phyloP scores from a whole-genome alignment of 1,140 invertebrate genomes.

The Epicauta chinensis region DNA sequence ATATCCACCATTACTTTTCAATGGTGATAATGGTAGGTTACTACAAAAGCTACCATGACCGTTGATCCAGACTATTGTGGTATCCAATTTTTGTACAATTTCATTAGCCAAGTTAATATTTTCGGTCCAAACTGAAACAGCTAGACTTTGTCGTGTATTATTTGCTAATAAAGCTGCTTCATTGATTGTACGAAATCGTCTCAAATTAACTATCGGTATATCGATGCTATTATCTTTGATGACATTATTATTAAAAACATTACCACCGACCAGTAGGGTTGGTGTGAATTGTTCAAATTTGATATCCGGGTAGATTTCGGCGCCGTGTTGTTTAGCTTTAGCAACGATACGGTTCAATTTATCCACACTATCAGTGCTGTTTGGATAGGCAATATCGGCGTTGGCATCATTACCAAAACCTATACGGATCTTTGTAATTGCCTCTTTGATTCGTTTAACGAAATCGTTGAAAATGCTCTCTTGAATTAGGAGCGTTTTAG shows the following conservation, averaged over 20 bases:
- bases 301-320: constrained; percentile 25
- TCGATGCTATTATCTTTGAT: constrained; percentile 32
- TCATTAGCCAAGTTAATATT: constrained; percentile 51
- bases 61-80: constrained; percentile 54
- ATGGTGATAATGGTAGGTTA: constrained; percentile 46
- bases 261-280: constrained; percentile 28
- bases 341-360: constrained; percentile 14
- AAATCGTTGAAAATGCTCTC: constrained; percentile 48
- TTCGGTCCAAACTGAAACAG: constrained; percentile 53
- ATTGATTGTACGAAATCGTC: constrained; percentile 54
- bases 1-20: constrained; percentile 47
- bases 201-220: constrained; percentile 44
- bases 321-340: constrained; percentile 23
- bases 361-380: constrained; percentile 17
- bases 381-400: constrained; percentile 26
- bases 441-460: constrained; percentile 45
- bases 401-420: constrained; percentile 47
- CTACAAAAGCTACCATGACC: constrained; percentile 49
- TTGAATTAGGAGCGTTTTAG: constrained; percentile 50
- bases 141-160: constrained; percentile 48
- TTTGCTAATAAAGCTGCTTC: constrained; percentile 54
- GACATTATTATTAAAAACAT: constrained; percentile 31
- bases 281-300: constrained; percentile 8
- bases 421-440: constrained; percentile 42
- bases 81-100: constrained; percentile 40